Percentiles rank a stretch among this genome's conserved stretches.
phyloP scores from a whole-genome alignment of 2,797 vertebrate species.

The Gobio occitaniae region DNA sequence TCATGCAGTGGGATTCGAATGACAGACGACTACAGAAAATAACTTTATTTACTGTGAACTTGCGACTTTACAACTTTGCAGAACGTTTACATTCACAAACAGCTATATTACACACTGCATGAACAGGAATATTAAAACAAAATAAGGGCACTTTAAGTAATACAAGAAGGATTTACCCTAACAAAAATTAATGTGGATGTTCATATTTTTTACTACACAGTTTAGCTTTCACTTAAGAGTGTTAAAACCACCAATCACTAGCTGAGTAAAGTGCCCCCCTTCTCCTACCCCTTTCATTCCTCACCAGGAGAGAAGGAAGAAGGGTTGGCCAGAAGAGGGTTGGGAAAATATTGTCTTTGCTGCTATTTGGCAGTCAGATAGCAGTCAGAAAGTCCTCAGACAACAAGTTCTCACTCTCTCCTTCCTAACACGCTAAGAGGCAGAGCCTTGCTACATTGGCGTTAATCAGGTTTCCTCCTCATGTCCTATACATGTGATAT shows the following conservation, averaged over 20 bases:
- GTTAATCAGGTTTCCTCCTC: constrained; percentile 11
- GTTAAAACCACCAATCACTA: not conserved
- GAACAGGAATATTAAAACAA: too few species aligned
- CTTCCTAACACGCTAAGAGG: not conserved
- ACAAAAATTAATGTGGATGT: not conserved
- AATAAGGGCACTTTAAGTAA: not conserved
- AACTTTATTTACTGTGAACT: too few species aligned
- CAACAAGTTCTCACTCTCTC: constrained; percentile 6
- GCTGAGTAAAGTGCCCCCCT: not conserved
- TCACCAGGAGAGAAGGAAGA: not conserved
- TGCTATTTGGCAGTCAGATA: constrained; percentile 4
- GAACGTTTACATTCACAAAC: too few species aligned
- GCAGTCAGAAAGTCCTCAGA: not conserved
- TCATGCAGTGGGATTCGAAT: too few species aligned
- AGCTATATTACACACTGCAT: too few species aligned
- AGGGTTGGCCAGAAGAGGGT: not conserved
- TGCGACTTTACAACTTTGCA: too few species aligned
- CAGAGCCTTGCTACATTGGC: not conserved
- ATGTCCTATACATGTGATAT: constrained; percentile 3
- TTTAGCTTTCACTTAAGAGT: not conserved
- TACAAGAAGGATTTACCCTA: not conserved
- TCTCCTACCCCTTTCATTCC: not conserved
- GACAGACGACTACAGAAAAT: too few species aligned
- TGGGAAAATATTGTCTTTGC: constrained; percentile 14
- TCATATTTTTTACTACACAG: not conserved